Conservation (phyloP, 2,888 invertebrate genomes). For the Drosophila putrida region DNA sequence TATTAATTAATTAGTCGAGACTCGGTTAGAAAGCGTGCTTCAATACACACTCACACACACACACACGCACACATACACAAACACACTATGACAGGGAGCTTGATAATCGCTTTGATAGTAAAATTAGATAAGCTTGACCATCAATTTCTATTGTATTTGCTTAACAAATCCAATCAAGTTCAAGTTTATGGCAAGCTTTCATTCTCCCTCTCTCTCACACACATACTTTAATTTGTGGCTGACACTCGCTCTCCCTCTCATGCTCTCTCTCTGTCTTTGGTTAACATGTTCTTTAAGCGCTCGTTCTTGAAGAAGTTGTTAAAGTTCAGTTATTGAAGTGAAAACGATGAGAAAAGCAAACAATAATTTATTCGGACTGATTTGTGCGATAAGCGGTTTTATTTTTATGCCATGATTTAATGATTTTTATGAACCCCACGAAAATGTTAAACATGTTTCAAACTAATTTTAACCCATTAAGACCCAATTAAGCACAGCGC, state of each 20-base stretch:
- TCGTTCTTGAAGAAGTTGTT: slow-evolving; percentile 70
- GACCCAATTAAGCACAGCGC: slow-evolving; percentile 38
- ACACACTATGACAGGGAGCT: slow-evolving; percentile 46
- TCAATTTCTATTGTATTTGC: slow-evolving; percentile 76
- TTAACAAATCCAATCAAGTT: slow-evolving; percentile 70
- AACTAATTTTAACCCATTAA: slow-evolving; percentile 50
- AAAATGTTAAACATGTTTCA: slow-evolving; percentile 57
- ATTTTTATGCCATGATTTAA: slow-evolving; percentile 76
- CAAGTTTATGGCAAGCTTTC: slow-evolving; percentile 68
- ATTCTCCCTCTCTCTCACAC: slow-evolving; percentile 2
- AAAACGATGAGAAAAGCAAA: slow-evolving; percentile 66
- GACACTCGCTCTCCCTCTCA: neutral
- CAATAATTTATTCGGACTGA: slow-evolving; percentile 52
- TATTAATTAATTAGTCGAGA: slow-evolving; percentile 75
- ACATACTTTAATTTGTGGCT: neutral
- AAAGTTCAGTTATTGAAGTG: slow-evolving; percentile 70
- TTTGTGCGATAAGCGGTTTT: slow-evolving; percentile 63
- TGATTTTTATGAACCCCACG: slow-evolving; percentile 45
- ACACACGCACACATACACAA: slow-evolving; percentile 15
- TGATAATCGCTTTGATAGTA: slow-evolving; percentile 64
- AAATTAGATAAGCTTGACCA: slow-evolving; percentile 73
- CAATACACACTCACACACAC: slow-evolving; percentile 28
- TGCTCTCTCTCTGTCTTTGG: neutral
- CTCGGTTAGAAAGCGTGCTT: slow-evolving; percentile 71
- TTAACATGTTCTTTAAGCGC: neutral